A percentile compares a stretch with the other conserved stretches of the same genome.
Evolutionary conservation across 2,888 invertebrate genomes (phyloP).

Genomic region (Lordiphosa fenestrarum): DNA sequence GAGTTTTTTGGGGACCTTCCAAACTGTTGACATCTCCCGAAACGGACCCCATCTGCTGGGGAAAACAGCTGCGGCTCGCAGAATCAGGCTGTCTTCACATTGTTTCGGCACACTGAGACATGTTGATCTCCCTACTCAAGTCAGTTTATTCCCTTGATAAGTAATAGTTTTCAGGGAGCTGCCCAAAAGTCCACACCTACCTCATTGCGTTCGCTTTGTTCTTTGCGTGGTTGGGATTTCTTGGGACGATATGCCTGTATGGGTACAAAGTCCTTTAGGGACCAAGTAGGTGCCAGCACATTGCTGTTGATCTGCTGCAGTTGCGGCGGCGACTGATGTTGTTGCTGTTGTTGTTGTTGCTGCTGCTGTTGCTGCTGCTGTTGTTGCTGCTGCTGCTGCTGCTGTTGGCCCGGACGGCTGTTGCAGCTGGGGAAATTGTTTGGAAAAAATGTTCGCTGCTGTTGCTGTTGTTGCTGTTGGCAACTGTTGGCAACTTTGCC

Average conservation of each 20-base stretch:
- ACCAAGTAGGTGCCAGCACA: constrained; percentile 2
- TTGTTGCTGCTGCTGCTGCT: constrained; percentile 6
- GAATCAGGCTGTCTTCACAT: no score
- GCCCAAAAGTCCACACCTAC: background rate
- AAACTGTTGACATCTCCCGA: no score
- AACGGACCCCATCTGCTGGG: no score
- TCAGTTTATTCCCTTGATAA: no score
- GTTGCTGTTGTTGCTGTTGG: constrained; percentile 35
- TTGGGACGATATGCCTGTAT: constrained; percentile 55
- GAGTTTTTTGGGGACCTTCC: no score
- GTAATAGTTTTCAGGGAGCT: no score
- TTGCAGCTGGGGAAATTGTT: background rate
- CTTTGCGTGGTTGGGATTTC: constrained; percentile 5
- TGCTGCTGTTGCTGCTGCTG: constrained; percentile 10
- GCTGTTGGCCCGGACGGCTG: constrained; percentile 1
- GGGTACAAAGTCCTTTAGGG: constrained; percentile 57
- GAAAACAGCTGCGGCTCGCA: no score
- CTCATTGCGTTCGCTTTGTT: background rate
- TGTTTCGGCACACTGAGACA: no score
- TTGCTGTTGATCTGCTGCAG: constrained; percentile 7
- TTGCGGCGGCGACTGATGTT: constrained; percentile 15
- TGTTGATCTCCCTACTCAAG: no score
- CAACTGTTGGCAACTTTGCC: constrained; percentile 15
- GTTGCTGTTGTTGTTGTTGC: constrained; percentile 15
- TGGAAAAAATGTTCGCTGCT: constrained; percentile 4